phyloP scores from a whole-genome alignment of 1,140 invertebrate genomes.

The Caerostris darwini region DNA sequence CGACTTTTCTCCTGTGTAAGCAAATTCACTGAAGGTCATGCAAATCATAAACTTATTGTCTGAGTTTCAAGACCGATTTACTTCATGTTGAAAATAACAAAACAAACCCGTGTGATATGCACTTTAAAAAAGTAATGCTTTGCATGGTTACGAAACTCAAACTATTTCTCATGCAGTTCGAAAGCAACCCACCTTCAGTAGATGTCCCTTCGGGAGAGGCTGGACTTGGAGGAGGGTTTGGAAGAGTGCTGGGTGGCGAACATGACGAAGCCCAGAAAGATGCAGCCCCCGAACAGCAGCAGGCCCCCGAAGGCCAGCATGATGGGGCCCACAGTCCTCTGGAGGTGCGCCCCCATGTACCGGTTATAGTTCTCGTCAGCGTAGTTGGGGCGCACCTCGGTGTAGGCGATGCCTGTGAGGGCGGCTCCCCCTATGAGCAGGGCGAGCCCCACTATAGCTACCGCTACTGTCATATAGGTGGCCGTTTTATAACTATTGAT shows the following conservation, averaged over 20 bases:
- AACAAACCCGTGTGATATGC: too few relatives aligned
- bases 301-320: conserved; percentile 77
- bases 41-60: too few relatives aligned
- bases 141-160: too few relatives aligned
- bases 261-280: conserved; percentile 75
- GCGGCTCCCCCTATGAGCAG: conserved; percentile 79
- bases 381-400: conserved; percentile 79
- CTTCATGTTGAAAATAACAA: too few relatives aligned
- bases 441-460: conserved; percentile 74
- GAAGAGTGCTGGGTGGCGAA: conserved; percentile 38
- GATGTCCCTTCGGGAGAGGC: background rate
- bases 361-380: conserved; percentile 80
- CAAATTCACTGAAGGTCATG: too few relatives aligned
- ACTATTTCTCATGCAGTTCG: too few relatives aligned
- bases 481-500: conserved; percentile 54
- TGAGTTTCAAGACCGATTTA: too few relatives aligned
- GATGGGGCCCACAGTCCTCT: conserved; percentile 79
- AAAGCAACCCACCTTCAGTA: background rate
- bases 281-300: conserved; percentile 75
- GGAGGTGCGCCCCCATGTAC: conserved; percentile 79
- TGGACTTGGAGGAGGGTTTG: background rate
- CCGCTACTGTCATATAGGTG: conserved; percentile 49
- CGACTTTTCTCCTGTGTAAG: too few relatives aligned
- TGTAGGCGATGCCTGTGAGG: conserved; percentile 79
- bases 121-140: too few relatives aligned